phyloP scores from a whole-genome alignment of 2,888 invertebrate genomes.

The Arenicola marina region DNA sequence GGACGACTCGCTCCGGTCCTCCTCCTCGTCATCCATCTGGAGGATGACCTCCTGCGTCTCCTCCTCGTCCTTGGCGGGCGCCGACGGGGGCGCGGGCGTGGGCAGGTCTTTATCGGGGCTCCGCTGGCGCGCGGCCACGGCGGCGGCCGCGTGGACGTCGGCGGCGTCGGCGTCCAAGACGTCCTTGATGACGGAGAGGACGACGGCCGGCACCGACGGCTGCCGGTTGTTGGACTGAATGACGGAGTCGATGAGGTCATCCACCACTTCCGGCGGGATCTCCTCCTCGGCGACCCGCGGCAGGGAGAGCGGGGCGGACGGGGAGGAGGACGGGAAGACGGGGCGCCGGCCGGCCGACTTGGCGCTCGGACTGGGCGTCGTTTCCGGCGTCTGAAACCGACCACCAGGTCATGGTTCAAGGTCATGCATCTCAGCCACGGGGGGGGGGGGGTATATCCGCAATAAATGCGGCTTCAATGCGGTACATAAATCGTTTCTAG shows the following conservation, averaged over 20 bases:
- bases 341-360: not conserved
- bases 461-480: too few relatives aligned
- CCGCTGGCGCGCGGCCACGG: not conserved
- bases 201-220: slow-evolving; percentile 57
- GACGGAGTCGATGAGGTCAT: slow-evolving; percentile 54
- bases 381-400: too few relatives aligned
- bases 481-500: too few relatives aligned
- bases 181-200: slow-evolving; percentile 54
- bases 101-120: not conserved
- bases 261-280: not conserved
- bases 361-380: too few relatives aligned
- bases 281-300: not conserved
- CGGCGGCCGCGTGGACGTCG: not conserved
- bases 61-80: not conserved
- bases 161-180: slow-evolving; percentile 33
- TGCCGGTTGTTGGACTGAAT: slow-evolving; percentile 50
- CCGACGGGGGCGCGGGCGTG: not conserved
- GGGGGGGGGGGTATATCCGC: too few relatives aligned
- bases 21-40: slow-evolving; percentile 3
- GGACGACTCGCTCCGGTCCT: too few relatives aligned
- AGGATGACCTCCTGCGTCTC: slow-evolving; percentile 46
- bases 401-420: too few relatives aligned
- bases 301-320: not conserved
- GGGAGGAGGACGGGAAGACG: not conserved
- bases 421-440: too few relatives aligned